Conservation (phyloP, 37 sponge, comb jelly and placozoan genomes). For the Beroe forskalii region DNA sequence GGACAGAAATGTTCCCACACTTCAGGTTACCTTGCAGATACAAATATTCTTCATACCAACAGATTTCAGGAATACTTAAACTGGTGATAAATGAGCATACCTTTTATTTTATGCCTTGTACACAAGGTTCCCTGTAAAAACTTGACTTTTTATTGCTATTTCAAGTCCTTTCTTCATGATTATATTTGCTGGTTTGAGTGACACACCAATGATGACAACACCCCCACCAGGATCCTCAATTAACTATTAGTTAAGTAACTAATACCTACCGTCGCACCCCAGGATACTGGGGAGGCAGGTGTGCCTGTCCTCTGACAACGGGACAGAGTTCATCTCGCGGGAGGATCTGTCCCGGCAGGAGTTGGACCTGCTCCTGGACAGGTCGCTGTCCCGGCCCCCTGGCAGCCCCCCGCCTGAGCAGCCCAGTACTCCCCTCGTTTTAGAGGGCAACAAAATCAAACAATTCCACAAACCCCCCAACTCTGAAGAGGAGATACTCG, state of each 20-base stretch:
- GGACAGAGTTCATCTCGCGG: conserved; percentile 37
- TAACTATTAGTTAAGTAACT: too few species aligned
- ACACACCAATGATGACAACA: too few species aligned
- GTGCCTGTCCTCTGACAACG: not conserved
- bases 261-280: too few species aligned
- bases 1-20: conserved; percentile 58
- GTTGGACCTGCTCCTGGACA: conserved; percentile 12
- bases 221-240: too few species aligned
- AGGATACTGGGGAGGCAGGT: conserved; percentile 6
- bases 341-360: conserved; percentile 6
- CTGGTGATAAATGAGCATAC: too few species aligned
- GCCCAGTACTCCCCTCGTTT: conserved; percentile 3
- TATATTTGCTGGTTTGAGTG: too few species aligned
- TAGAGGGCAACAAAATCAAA: conserved; percentile 66
- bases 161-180: not conserved
- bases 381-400: not conserved
- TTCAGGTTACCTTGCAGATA: conserved; percentile 12
- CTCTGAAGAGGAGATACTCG: conserved; percentile 25
- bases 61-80: too few species aligned
- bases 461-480: not conserved
- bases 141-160: too few species aligned
- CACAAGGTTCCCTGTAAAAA: too few species aligned
- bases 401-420: not conserved
- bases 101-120: too few species aligned
- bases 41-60: too few species aligned